Base-by-base conservation (phyloP, 1,140 invertebrate species). In the Choristoneura fumiferana region DNA sequence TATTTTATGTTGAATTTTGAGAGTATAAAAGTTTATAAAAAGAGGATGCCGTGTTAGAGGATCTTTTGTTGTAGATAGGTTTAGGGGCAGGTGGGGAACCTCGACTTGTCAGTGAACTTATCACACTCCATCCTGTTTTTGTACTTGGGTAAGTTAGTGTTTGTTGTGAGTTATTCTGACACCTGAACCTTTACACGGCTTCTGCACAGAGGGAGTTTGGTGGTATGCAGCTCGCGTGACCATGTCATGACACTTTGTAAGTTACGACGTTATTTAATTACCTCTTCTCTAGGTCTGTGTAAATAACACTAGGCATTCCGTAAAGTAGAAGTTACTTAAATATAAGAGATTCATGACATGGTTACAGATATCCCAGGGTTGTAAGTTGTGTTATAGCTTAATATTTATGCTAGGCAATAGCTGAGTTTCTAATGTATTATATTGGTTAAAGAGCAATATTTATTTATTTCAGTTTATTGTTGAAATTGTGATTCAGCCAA, bases 341-440 rank as follows among this genome's bases (percentile, higher is more conserved):
- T 57, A 37, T 45, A 35, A 29, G 33, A 65, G 62, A 62, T 73
- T 66, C 58, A 69, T 83, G 82, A 81, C 84, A 89, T 83, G 82
- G 84, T 84, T 78, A 76, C 77, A 69, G 76, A 81, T 60, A 84
- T 84, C 84, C 85, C 78, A 69, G 85, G 85, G 85, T 88, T 88
- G 85, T 84, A 82, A 67, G 76, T 80, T 56, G 37, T 57, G 37
- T 43, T 57, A 34, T 49, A 49, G 54, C 36, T 38, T 38, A 55
- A 37, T 55, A 37, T 38, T 38, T 56, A 56, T 29, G 54, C 67
- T 86, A 86, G 78, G 72, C 81, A 83, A 86, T 87, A 85, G 84
- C 84, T 88, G 81, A 84, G 81, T 83, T 73, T 75, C 65, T 76
- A 74, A 60, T 84, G 76, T 83, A 81, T 74, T 80, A 76, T 81